Evolutionary conservation across 2,888 invertebrate genomes (phyloP), one percentile per base, ranked within the genome.

Genomic region (Heteromurus nitidus): DNA sequence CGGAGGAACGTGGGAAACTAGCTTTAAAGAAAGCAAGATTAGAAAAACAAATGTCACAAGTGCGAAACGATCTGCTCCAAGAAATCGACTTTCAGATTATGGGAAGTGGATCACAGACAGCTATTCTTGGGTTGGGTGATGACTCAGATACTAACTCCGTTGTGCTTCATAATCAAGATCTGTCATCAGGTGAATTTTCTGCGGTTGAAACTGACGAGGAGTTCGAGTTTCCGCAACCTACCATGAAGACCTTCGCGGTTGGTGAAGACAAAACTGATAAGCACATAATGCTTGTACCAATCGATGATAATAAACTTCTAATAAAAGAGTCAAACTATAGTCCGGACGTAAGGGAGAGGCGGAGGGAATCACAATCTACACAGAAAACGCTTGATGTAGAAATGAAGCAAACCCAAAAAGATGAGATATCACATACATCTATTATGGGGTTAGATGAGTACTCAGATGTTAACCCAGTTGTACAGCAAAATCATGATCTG

Each of bases 161-260:
- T 36, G 36, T n/a, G n/a, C n/a, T n/a, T n/a, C n/a, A n/a, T n/a
- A n/a, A n/a, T n/a, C n/a, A 36, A 36, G 36, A 36, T 36, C 13
- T 36, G 36, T 36, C 72, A 26, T 80, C 80, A 7, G 80, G 72
- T 30, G 80, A 80, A 58, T 80, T 80, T n/a, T 72, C 58, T 1
- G 80, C 64, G 3, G 79, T 72, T 3, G 72, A 72, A 2, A 60
- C 64, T 20, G 79, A 79, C 26, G 79, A 79, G 42, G 79, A 72
- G 16, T 69, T 50, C 18, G 3, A 16, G 11, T 76, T 76, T 20
- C 68, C 65, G 1, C n/a, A 36, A 7, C 24, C 18, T 16, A 70
- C 69, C 2, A 3, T 69, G 3, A 30, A 55, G 18, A 69, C 22
- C 13, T 69, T 55, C 24, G 31, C 22, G 22, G 69, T 69, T 1